Percentiles rank a stretch among this genome's conserved stretches.
Conservation (phyloP, 2,888 invertebrate species). For the Digitonthophagus gazella region DNA sequence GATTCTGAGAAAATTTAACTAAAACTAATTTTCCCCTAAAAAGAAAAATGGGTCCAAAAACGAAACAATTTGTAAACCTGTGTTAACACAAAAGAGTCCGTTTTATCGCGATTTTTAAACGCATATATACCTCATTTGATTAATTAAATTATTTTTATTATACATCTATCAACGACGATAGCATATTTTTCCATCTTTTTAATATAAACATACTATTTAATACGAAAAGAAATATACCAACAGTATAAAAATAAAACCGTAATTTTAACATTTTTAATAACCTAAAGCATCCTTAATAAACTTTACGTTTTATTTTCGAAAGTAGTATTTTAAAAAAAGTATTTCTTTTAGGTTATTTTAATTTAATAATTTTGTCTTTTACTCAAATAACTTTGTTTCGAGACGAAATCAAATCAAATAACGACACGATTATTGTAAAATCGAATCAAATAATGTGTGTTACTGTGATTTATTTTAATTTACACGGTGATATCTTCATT, state of each 20-base stretch:
- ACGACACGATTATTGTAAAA: not conserved
- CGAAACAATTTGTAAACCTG: no score
- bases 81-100: not conserved
- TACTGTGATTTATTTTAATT: not conserved
- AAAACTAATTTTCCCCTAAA: no score
- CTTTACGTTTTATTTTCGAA: not conserved
- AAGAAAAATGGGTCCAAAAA: no score
- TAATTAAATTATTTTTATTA: not conserved
- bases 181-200: not conserved
- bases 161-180: not conserved
- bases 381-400: no score
- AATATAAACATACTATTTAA: not conserved
- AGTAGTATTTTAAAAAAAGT: not conserved
- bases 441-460: not conserved
- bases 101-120: not conserved
- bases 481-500: not conserved
- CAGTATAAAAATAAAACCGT: not conserved
- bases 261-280: not conserved
- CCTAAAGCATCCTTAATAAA: not conserved
- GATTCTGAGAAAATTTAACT: no score
- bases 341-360: no score
- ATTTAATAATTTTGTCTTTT: no score
- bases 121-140: not conserved
- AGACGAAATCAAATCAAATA: not conserved
- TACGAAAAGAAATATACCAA: not conserved